Evolutionary conservation across 2,113 vertebrate species (phyloP), one percentile per base, ranked within the genome.

Genomic region (Chitala chitala): DNA sequence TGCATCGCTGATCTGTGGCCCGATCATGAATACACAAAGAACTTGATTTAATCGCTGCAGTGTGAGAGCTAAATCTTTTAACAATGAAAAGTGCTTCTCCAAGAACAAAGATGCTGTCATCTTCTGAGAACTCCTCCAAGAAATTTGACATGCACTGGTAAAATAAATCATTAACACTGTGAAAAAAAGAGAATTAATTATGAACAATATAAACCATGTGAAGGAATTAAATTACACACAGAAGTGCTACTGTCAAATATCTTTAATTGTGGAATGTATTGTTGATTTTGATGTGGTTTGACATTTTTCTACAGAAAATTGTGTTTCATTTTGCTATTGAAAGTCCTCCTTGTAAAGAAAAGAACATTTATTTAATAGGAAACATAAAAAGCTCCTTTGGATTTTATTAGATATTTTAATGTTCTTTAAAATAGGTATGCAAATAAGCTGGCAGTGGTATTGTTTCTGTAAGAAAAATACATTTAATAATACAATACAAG

Each of bases 1-100:
- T 71, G 42, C 56, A 76, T 75, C 75, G 75, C 70, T 78, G 80
- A 82, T 80, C 80, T 76, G 65, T 74, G 74, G 72, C 79, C 72
- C 75, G 82, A 79, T 77, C 78, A 75, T 50, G 79, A 44, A 40
- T 46, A 69, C 76, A 75, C 78, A 75, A 77, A 80, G 74, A 83
- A 53, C 74, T 29, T 63, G 74, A 76, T 72, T 77, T 46, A 33
- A 33, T 44, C 69, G 63, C 26, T 51, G 54, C 10, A 50, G 61
- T 22, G 15, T 7, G 61, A 78, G 70, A 78, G 75, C 69, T 76
- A 79, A 83, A 80, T 50, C 69, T 40, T 31, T 6, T 54, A 40
- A 9, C 17, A 64, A 22, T 53, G 31, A 20, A 9, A 48, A 38
- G 66, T 51, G 5, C 10, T 31, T 44, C 69, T 69, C 64, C 33